Percentiles rank a stretch among this genome's conserved stretches.
phyloP scores from a whole-genome alignment of 2,888 invertebrate genomes.

The Chaetogeoica ovagalla region DNA sequence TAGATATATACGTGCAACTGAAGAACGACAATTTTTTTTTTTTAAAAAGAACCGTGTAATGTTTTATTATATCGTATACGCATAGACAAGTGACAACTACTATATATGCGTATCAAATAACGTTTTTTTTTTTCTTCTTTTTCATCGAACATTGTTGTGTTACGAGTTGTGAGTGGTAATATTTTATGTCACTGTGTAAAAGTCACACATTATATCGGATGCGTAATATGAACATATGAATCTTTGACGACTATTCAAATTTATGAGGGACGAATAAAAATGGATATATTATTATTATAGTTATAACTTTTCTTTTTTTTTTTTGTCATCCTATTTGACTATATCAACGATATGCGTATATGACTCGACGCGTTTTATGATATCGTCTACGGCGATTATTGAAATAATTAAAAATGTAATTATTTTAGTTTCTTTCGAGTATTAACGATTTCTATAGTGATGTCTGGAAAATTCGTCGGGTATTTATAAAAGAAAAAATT shows the following conservation, averaged over 20 bases:
- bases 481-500: too few relatives aligned
- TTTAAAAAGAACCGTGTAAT: neutral
- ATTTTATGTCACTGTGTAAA: neutral
- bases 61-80: neutral
- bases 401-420: too few relatives aligned
- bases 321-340: neutral
- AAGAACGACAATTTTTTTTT: too few relatives aligned
- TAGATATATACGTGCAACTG: too few relatives aligned
- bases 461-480: too few relatives aligned
- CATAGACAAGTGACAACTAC: neutral
- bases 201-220: neutral
- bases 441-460: too few relatives aligned
- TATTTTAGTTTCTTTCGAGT: too few relatives aligned
- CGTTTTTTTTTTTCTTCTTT: constrained; percentile 15
- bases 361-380: neutral
- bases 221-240: constrained; percentile 13
- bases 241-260: constrained; percentile 20
- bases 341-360: neutral
- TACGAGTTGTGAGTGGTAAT: neutral
- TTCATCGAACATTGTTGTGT: neutral
- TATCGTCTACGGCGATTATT: neutral
- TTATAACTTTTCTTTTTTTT: too few relatives aligned
- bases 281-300: neutral
- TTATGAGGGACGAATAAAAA: constrained; percentile 9
- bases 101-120: constrained; percentile 22